phyloP scores from a whole-genome alignment of 1,140 invertebrate genomes.

The Bombus superbus region DNA sequence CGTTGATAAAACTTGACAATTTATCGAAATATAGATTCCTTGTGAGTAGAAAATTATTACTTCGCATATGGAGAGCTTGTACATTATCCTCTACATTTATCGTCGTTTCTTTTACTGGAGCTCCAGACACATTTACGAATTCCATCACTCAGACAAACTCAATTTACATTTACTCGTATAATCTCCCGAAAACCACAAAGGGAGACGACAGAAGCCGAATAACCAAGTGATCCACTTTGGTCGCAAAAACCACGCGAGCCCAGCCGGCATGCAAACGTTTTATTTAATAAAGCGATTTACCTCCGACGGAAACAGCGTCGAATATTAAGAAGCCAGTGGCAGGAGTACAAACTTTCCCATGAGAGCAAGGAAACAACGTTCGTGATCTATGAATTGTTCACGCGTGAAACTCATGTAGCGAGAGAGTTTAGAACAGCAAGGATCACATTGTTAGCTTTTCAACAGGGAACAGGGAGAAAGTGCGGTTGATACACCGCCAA shows the following conservation, averaged over 20 bases:
- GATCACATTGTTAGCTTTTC: constrained; percentile 63
- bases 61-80: too few relatives aligned
- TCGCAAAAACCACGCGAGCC: background rate
- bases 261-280: background rate
- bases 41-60: too few relatives aligned
- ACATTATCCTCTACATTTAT: too few relatives aligned
- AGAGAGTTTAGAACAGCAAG: background rate
- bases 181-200: background rate
- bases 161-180: background rate
- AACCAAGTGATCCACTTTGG: background rate
- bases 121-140: too few relatives aligned
- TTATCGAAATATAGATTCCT: too few relatives aligned
- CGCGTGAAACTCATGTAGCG: background rate
- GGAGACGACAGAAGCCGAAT: background rate
- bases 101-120: too few relatives aligned
- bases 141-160: background rate
- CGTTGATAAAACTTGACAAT: too few relatives aligned
- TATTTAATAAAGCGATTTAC: constrained; percentile 8
- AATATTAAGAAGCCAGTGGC: constrained; percentile 13
- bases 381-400: constrained; percentile 35
- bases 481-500: constrained; percentile 61
- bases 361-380: background rate
- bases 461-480: constrained; percentile 44
- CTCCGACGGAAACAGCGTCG: background rate
- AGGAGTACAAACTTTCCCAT: background rate